Percentiles rank a stretch among this genome's conserved stretches.
Evolutionary conservation across 2,797 vertebrate genomes (phyloP).

Genomic region (Danio kyathit): DNA sequence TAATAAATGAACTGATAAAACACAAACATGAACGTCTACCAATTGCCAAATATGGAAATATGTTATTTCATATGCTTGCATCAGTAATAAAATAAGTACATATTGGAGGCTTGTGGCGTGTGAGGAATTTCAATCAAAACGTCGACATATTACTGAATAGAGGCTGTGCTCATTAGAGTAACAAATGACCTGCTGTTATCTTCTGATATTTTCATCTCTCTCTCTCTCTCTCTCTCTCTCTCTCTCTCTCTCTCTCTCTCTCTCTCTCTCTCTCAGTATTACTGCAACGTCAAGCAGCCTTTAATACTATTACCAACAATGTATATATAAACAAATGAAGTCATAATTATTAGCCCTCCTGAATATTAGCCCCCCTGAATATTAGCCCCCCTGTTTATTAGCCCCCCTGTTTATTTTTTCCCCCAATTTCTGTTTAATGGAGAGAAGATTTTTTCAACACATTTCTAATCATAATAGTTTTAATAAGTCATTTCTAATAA

Average conservation of each 20-base stretch:
- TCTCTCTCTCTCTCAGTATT: too few relatives aligned
- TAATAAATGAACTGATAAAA: neutral
- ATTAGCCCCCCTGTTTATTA: too few relatives aligned
- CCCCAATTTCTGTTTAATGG: too few relatives aligned
- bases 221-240: neutral
- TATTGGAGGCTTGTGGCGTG: neutral
- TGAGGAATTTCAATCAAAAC: neutral
- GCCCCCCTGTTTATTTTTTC: too few relatives aligned
- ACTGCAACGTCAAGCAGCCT: neutral
- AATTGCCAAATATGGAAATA: neutral
- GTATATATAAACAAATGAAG: too few relatives aligned
- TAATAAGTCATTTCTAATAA: too few relatives aligned
- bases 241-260: too few relatives aligned
- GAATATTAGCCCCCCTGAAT: too few relatives aligned
- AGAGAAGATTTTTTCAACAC: too few relatives aligned
- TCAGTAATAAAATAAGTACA: neutral
- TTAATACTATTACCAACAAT: neutral
- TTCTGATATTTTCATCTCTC: neutral
- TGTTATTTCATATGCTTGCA: neutral
- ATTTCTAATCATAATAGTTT: too few relatives aligned
- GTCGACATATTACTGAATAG: neutral
- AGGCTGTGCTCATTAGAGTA: neutral
- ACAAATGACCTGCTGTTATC: neutral
- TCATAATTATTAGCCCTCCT: too few relatives aligned
- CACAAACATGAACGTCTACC: neutral